Evolutionary conservation across 1,140 invertebrate genomes (phyloP).

Genomic region (Psilanteris sp.): DNA sequence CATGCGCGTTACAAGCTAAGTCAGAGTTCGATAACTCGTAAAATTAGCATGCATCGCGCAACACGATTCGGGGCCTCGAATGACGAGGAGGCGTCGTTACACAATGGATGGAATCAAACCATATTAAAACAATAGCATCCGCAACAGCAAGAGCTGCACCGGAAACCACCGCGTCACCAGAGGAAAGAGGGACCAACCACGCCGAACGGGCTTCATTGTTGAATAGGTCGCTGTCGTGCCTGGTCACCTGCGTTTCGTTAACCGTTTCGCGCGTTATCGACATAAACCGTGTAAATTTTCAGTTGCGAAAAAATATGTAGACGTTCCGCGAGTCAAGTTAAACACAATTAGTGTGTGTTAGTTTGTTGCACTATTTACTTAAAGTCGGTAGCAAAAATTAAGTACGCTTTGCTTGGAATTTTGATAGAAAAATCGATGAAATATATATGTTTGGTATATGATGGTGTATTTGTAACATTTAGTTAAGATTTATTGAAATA

Average conservation of each 20-base stretch:
- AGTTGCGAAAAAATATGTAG: too few species aligned
- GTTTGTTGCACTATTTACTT: too few species aligned
- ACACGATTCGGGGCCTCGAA: constrained; percentile 57
- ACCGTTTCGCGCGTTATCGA: too few species aligned
- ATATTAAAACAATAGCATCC: constrained; percentile 73
- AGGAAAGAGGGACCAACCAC: constrained; percentile 69
- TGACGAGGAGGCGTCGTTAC: constrained; percentile 64
- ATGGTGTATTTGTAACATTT: too few species aligned
- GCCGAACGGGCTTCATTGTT: constrained; percentile 74
- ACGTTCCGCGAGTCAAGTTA: neutral
- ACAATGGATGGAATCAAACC: constrained; percentile 70
- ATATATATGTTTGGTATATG: too few species aligned
- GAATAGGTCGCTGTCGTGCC: constrained; percentile 70
- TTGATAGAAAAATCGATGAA: too few species aligned
- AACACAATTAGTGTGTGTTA: too few species aligned
- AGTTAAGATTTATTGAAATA: too few species aligned
- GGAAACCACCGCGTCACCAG: constrained; percentile 69
- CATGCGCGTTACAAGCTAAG: constrained; percentile 59
- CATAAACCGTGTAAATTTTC: too few species aligned
- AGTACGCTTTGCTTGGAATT: too few species aligned
- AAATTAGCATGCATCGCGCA: constrained; percentile 68
- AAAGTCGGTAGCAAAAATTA: too few species aligned
- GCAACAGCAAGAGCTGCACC: constrained; percentile 67
- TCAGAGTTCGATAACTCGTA: constrained; percentile 61
- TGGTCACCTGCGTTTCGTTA: constrained; percentile 61